Evolutionary conservation across 1,140 invertebrate genomes (phyloP), one percentile per base, ranked within the genome.

Genomic region (Euura lappo): DNA sequence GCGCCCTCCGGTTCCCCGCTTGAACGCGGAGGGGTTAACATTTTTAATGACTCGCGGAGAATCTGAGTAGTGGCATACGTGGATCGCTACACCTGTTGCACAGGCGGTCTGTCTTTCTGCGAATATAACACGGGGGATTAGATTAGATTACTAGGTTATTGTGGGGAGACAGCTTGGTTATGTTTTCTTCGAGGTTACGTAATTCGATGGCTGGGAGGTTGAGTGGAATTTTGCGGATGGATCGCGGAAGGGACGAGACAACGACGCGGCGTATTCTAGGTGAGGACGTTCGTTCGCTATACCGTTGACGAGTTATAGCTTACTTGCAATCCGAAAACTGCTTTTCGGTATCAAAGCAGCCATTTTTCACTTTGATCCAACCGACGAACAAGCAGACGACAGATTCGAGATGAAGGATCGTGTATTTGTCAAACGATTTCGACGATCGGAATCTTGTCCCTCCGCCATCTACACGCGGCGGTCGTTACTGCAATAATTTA

Each of bases 1-100:
- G 43, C 98, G 92, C 47, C 98, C 98, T 47, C 98, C 98, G 64
- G 95, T 96, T 42, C 97, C 98, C 81, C 94, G 89, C 85, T 95
- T 96, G 78, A 95, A 86, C 5, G 88, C 84, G 45, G 92, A 83
- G n/a, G 93, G 83, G 73, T 91, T 91, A 1, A 89, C 86, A 72
- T 90, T 86, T 75, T 89, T 87, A 4, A 89, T 85, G 0, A 86
- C 70, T 11, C 65, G 69, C 1, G 84, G 77, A 10, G 73, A 64
- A 4, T 87, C 78, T 0, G 87, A 86, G 64, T 85, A 88, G 69
- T 82, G 77, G 71, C 80, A 80, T 66, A 75, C 70, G 69, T 84
- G 86, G 67, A 82, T 71, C 3, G 78, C 73, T 0, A 75, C 68
- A 42, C 42, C 71, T 2, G 74, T 71, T 64, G 76, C 68, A 44